A percentile compares a stretch with the other conserved stretches of the same genome.
phyloP scores from a whole-genome alignment of 30 jellyfish, hydroid and myxozoan genomes.

The Aurelia sp. region DNA sequence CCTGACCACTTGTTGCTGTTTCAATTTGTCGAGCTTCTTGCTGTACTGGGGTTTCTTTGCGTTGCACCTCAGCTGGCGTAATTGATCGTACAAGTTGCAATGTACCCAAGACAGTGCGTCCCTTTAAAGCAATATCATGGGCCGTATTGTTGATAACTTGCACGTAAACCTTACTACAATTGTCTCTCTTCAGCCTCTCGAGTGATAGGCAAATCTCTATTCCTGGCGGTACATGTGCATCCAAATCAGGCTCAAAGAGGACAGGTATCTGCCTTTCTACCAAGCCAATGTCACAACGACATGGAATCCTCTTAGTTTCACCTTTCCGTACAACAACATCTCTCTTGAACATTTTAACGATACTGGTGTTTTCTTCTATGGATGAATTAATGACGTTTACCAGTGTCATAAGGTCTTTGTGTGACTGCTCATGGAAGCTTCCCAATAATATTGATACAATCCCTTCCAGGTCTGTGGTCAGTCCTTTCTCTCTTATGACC shows the following conservation, averaged over 20 bases:
- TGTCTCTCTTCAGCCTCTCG: constrained; percentile 1
- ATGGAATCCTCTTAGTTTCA: too few relatives aligned
- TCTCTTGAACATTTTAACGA: too few relatives aligned
- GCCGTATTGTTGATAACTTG: neutral
- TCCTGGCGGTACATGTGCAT: too few relatives aligned
- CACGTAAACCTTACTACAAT: neutral
- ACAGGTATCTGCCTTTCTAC: too few relatives aligned
- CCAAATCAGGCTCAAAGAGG: too few relatives aligned
- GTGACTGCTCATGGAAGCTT: neutral
- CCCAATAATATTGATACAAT: neutral
- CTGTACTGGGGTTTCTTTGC: neutral
- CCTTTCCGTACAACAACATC: too few relatives aligned
- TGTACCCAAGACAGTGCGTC: constrained; percentile 6
- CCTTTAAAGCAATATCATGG: constrained; percentile 8
- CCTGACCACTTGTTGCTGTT: neutral
- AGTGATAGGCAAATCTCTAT: too few relatives aligned
- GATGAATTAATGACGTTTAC: neutral
- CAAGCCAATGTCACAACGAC: too few relatives aligned
- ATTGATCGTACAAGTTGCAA: constrained; percentile 11
- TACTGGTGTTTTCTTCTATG: too few relatives aligned
- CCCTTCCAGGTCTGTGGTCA: too few relatives aligned
- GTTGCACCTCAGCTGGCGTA: constrained; percentile 8
- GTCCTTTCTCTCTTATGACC: neutral
- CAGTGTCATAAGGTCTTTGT: neutral
- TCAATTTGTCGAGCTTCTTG: neutral